Percentiles rank a stretch among this genome's conserved stretches.
phyloP scores from a whole-genome alignment of 2,797 vertebrate species.

The Steatocranus sp. region DNA sequence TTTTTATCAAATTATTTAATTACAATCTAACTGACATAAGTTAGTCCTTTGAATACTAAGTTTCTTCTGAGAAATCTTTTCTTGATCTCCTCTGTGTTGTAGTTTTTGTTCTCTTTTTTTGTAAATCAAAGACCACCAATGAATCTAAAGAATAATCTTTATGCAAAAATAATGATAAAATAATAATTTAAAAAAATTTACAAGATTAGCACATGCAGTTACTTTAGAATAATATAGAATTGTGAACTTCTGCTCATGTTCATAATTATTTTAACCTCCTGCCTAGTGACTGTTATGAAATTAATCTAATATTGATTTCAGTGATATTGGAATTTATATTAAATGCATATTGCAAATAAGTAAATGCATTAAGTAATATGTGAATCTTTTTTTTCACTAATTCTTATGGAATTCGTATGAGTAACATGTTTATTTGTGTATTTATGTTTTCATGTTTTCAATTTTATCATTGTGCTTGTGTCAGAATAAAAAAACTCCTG shows the following conservation, averaged over 20 bases:
- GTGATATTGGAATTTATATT: background rate
- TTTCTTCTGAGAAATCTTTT: background rate
- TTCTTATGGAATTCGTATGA: background rate
- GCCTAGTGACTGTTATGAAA: background rate
- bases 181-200: background rate
- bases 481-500: background rate
- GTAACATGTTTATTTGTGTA: background rate
- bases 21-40: background rate
- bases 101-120: background rate
- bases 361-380: background rate
- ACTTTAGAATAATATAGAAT: background rate
- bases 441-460: background rate
- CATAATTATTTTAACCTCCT: background rate
- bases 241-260: background rate
- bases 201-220: background rate
- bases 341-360: background rate
- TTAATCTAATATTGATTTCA: background rate
- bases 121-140: background rate
- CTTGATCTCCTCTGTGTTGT: background rate
- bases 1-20: background rate
- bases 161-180: background rate
- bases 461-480: background rate
- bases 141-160: background rate
- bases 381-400: background rate
- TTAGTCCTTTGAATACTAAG: background rate